phyloP scores from a whole-genome alignment of 2,113 vertebrate genomes.

The Carassius carassius region DNA sequence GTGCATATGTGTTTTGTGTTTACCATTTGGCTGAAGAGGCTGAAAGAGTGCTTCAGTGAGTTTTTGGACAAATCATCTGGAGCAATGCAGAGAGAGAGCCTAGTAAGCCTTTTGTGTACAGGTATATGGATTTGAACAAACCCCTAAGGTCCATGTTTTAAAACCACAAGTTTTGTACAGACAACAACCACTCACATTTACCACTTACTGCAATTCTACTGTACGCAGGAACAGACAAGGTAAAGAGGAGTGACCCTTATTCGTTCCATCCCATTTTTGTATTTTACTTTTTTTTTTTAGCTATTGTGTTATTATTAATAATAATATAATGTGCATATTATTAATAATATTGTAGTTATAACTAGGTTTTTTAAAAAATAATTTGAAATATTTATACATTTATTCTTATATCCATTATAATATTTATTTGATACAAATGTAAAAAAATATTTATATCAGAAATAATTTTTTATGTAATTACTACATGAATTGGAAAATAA shows the following conservation, averaged over 20 bases:
- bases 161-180: not conserved
- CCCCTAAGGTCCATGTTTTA: not conserved
- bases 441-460: too few relatives aligned
- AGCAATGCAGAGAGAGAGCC: constrained; percentile 83
- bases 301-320: too few relatives aligned
- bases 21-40: constrained; percentile 80
- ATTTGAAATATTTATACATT: too few relatives aligned
- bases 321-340: too few relatives aligned
- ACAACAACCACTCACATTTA: constrained; percentile 53
- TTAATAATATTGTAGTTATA: too few relatives aligned
- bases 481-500: too few relatives aligned
- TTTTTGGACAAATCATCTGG: constrained; percentile 81
- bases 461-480: too few relatives aligned
- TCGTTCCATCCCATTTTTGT: not conserved
- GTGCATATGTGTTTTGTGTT: constrained; percentile 62
- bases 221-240: constrained; percentile 78
- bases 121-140: not conserved
- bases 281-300: not conserved
- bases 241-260: constrained; percentile 57
- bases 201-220: constrained; percentile 80
- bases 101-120: constrained; percentile 68
- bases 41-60: constrained; percentile 72
- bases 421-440: too few relatives aligned
- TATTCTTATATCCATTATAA: too few relatives aligned
- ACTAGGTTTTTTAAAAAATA: too few relatives aligned